These are phyloP conservation scores for Ciconia stormi DNA, from an alignment of 2,113 vertebrate genomes.

Conservation along the genomic window DNA sequence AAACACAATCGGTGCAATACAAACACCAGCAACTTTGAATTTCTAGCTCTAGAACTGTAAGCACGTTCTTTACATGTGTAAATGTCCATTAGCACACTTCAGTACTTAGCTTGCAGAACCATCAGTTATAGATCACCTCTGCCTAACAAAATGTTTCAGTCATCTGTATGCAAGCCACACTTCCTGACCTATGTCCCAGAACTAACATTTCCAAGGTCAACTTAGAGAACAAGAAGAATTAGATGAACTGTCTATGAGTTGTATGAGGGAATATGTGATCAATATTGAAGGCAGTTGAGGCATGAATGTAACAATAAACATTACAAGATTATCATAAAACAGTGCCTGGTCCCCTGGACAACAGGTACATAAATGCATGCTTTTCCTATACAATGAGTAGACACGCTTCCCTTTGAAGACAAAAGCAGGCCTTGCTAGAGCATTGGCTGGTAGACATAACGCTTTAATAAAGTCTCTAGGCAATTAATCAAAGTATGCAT, in stretches of 20 bases:
- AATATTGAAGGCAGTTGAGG: background rate
- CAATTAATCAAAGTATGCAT: background rate
- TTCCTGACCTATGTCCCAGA: background rate
- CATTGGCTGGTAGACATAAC: background rate
- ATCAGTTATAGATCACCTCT: background rate
- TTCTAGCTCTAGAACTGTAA: background rate
- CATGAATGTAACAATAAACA: background rate
- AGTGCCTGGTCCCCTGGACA: background rate
- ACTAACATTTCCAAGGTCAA: background rate
- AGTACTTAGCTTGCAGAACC: background rate
- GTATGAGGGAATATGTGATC: background rate
- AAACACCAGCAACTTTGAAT: background rate
- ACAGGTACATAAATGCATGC: background rate
- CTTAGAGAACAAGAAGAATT: background rate
- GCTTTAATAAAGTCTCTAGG: background rate
- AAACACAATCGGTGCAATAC: background rate
- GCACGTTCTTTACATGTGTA: background rate
- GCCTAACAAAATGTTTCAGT: background rate
- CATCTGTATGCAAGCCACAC: background rate
- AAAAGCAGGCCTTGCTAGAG: background rate
- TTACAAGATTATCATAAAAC: background rate
- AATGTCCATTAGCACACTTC: background rate
- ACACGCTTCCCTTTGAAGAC: background rate
- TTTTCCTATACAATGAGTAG: background rate
- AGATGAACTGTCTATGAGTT: background rate